phyloP scores from a whole-genome alignment of 2,888 invertebrate genomes.

The Choristoneura rosaceana region DNA sequence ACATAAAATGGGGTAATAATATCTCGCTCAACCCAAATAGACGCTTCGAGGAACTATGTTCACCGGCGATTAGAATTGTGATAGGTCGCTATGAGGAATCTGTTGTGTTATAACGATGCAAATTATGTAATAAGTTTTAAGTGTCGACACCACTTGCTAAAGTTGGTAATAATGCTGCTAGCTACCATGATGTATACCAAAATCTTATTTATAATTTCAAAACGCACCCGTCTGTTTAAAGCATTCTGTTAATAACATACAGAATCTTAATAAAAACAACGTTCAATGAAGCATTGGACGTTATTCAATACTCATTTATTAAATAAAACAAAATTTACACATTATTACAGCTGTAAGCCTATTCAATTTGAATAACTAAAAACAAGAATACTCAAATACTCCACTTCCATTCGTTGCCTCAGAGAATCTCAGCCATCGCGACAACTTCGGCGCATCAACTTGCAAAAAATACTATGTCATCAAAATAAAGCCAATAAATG shows the following conservation, averaged over 20 bases:
- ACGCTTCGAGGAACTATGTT: conserved; percentile 32
- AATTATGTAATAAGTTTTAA: no score
- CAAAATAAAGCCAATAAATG: conserved; percentile 5
- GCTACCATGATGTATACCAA: no score
- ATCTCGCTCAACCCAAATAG: conserved; percentile 36
- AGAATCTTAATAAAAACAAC: background rate
- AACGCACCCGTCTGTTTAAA: background rate
- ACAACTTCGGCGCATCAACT: no score
- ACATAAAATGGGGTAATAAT: conserved; percentile 35
- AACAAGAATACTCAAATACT: no score
- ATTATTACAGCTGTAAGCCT: no score
- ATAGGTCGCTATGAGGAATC: background rate
- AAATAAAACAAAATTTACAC: no score
- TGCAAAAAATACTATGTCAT: background rate
- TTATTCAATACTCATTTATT: background rate
- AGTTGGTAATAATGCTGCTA: no score
- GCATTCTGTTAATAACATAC: background rate
- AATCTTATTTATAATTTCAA: background rate
- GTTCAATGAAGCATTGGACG: background rate
- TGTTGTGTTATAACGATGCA: background rate
- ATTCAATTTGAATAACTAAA: no score
- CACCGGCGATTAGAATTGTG: conserved; percentile 17
- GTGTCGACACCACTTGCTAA: no score
- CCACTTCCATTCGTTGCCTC: no score
- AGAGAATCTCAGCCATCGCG: no score